Base-by-base conservation (phyloP, 2,113 vertebrate species). In the Nanorana parkeri region DNA sequence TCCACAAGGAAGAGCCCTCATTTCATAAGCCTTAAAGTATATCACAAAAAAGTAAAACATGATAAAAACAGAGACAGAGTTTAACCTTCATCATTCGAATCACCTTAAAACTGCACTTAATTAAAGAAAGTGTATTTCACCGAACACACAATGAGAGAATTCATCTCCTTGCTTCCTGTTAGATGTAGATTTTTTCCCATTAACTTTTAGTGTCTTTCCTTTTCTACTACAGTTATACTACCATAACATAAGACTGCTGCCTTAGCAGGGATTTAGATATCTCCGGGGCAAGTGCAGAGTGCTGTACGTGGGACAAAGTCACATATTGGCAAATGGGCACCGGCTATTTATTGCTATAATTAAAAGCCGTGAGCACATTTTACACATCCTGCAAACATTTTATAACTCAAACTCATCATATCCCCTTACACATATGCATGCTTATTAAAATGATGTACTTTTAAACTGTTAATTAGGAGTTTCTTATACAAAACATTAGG, bases 41-140 rank as follows among this genome's bases (percentile, higher is more conserved):
- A 61, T 75, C 36, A 75, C 21, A 8, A 24, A n/a, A 32, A 60
- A 61, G 41, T 60, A 24, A 32, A n/a, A n/a, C n/a, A n/a, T n/a
- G n/a, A n/a, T 56, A 60, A 74, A 74, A 74, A 19, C 23, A 26
- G 21, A 58, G 19, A 32, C 58, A 68, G 47, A n/a, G n/a, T 58
- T 13, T 60, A 55, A 58, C 67, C 54, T 61, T 55, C 54, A 41
- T 16, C 26, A 29, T 24, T 68, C 65, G n/a, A 58, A 15, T 55
- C 52, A 68, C 78, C 32, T 26, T 71, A 69, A 69, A 80, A 60
- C 54, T 67, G 47, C 66, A 79, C 77, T 71, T 80, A 80, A 71
- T 63, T 61, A 47, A 61, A 80, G n/a, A 69, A 55, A 36, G 36
- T 2, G 63, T 51, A 56, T 3, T 60, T 69, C 7, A 80, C 80